These are phyloP conservation scores for Pipra filicauda DNA, from an alignment of 2,113 vertebrate species.

Conservation along the genomic window DNA sequence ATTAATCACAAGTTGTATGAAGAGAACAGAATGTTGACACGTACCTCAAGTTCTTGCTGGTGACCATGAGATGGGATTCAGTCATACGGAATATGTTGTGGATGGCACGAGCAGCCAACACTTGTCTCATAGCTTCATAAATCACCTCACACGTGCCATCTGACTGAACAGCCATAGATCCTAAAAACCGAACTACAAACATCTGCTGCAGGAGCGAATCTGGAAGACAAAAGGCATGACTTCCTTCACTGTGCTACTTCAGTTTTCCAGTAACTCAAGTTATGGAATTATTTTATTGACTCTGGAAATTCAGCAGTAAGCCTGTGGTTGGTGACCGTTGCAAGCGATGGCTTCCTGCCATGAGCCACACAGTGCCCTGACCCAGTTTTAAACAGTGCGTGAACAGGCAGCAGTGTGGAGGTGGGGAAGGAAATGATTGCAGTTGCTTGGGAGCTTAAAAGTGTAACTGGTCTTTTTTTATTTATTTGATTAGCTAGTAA, in stretches of 20 bases:
- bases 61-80: constrained; percentile 94
- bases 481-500: not conserved
- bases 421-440: not conserved
- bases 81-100: constrained; percentile 97
- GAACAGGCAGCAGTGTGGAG: not conserved
- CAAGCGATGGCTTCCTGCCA: not conserved
- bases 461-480: not conserved
- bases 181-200: constrained; percentile 92
- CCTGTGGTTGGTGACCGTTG: not conserved
- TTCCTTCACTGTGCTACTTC: not conserved
- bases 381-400: not conserved
- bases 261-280: not conserved
- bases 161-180: constrained; percentile 91
- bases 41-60: constrained; percentile 87
- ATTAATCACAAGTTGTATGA: not conserved
- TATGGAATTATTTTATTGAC: not conserved
- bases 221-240: constrained; percentile 51
- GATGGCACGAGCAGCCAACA: constrained; percentile 93
- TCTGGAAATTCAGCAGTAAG: not conserved
- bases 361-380: not conserved
- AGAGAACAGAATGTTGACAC: not conserved
- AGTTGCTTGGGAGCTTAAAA: not conserved
- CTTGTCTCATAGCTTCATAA: constrained; percentile 97
- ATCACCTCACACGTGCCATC: constrained; percentile 87
- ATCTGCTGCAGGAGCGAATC: constrained; percentile 94